Conservation (phyloP, 2,888 invertebrate genomes). For the Phrixothrix hirtus region DNA sequence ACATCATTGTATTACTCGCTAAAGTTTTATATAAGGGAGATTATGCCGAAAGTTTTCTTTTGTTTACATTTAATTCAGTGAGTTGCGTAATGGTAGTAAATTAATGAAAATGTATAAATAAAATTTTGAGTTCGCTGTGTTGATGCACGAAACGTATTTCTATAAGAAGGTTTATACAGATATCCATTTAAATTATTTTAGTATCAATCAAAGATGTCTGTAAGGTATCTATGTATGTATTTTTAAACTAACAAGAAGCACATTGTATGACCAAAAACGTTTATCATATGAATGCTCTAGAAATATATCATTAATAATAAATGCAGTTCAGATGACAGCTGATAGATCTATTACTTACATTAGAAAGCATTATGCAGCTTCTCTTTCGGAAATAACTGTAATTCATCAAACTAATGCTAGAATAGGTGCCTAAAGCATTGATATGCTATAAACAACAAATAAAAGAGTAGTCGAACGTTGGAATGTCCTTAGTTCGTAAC, state of each 20-base stretch:
- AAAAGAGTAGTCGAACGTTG: constrained; percentile 19
- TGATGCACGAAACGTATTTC: too few species aligned
- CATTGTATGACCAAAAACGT: background rate
- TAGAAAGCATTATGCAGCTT: constrained; percentile 24
- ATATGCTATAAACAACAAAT: constrained; percentile 10
- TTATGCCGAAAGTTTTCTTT: too few species aligned
- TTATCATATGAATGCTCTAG: background rate
- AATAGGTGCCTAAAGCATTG: constrained; percentile 22
- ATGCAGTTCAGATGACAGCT: background rate
- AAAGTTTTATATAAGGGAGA: too few species aligned
- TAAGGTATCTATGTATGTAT: too few species aligned
- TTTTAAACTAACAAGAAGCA: background rate
- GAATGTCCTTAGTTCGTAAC: constrained; percentile 18
- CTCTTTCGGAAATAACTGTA: constrained; percentile 29
- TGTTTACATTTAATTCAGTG: too few species aligned
- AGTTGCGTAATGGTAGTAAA: too few species aligned
- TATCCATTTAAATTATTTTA: too few species aligned
- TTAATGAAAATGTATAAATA: too few species aligned
- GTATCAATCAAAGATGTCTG: too few species aligned
- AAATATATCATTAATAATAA: background rate
- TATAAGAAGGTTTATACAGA: too few species aligned
- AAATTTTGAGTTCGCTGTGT: too few species aligned
- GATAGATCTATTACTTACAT: constrained; percentile 27
- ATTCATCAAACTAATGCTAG: constrained; percentile 33
- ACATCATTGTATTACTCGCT: too few species aligned